Evolutionary conservation across 2,888 invertebrate species (phyloP).

Genomic region (Carterocephalus palaemon): DNA sequence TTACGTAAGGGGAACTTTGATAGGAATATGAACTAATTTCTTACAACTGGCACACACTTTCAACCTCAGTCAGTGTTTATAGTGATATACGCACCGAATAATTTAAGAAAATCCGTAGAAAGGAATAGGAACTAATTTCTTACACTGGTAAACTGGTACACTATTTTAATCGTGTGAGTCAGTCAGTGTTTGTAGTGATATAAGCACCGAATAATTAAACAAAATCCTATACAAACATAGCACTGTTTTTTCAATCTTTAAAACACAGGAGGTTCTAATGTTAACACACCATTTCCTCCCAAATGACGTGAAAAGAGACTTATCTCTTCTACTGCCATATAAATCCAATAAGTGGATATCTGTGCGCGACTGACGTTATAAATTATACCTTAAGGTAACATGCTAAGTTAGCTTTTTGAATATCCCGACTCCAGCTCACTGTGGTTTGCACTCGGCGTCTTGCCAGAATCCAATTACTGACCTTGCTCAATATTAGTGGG

Average conservation of each 20-base stretch:
- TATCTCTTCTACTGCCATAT: conserved; percentile 19
- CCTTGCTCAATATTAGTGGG: conserved; percentile 35
- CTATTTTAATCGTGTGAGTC: too few relatives aligned
- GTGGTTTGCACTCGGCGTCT: conserved; percentile 30
- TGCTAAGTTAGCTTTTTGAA: conserved; percentile 30
- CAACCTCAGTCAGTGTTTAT: too few relatives aligned
- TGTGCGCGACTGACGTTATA: conserved; percentile 23
- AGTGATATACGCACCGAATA: too few relatives aligned
- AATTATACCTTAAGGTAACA: conserved; percentile 31
- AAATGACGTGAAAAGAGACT: conserved; percentile 27
- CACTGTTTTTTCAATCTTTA: not conserved
- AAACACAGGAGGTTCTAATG: not conserved
- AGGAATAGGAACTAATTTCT: too few relatives aligned
- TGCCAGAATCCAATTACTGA: conserved; percentile 39
- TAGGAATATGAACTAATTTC: too few relatives aligned
- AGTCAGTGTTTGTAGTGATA: too few relatives aligned
- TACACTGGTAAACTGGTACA: too few relatives aligned
- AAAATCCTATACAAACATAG: too few relatives aligned
- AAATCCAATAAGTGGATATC: conserved; percentile 18
- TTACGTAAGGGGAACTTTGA: too few relatives aligned
- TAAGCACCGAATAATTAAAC: too few relatives aligned
- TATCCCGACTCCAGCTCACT: conserved; percentile 30
- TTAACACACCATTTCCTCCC: conserved; percentile 24
- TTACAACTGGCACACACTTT: too few relatives aligned
- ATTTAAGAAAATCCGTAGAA: too few relatives aligned